Evolutionary conservation across 2,888 invertebrate species (phyloP), one percentile per base, ranked within the genome.

Genomic region (Ophonus ardosiacus): DNA sequence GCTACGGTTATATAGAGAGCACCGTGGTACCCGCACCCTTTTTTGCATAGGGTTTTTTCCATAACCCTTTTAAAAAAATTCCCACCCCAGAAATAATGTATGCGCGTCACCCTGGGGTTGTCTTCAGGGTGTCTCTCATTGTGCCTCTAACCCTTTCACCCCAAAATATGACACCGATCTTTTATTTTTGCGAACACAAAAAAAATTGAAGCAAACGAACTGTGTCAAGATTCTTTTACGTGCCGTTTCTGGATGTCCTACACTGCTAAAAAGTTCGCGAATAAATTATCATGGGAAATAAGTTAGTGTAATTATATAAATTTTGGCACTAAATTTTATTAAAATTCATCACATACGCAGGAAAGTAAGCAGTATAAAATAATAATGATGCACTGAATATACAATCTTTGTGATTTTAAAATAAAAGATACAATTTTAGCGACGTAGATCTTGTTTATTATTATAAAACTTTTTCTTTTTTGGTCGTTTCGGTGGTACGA

Each of bases 91-190:
- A 85, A 89, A 90, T 90, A 90, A 91, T 90, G 88, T 89, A 90
- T 90, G 89, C 89, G 88, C 89, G 90, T 89, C 90, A 91, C 90
- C 91, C 91, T 88, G 88, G 89, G 86, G 88, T 88, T 90, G 91
- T 91, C 91, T 91, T 91, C 91, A 90, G 91, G 90, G 90, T 91
- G 90, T 91, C 91, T 91, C 90, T 90, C 89, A 90, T 91, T 91
- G 90, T 88, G 87, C 21, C 89, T 88, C 89, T 90, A 91, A 90
- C 91, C 91, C 91, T 90, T 90, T 90, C 89, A 89, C 90, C 91
- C 90, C 89, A 90, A 90, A 91, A 91, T 91, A 90, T 90, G 91
- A 91, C 91, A 91, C 91, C 91, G 90, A 89, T 88, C 90, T 89
- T 90, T 91, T 91, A 90, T 90, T 90, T 89, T 88, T 59, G 78